Base-by-base conservation (phyloP, 2,797 vertebrate species). In the Enoplosus armatus region DNA sequence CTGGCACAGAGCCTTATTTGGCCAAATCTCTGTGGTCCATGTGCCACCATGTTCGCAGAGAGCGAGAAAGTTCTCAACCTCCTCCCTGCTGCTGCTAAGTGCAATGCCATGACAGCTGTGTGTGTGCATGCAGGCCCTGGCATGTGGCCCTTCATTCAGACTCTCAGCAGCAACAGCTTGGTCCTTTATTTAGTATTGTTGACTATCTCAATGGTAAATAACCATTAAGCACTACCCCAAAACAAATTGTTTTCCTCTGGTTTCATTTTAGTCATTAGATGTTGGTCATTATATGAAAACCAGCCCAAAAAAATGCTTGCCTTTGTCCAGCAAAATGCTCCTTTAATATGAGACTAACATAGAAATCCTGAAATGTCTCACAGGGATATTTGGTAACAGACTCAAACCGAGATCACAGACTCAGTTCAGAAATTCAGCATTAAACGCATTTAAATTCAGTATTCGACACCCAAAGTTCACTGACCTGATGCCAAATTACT, bases 91-190 rank as follows among this genome's bases (percentile, higher is more conserved):
- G 29, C 37, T 18, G 50, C 24, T 22, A 14, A 22, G 37, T 48
- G 31, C 20, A 20, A 51, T 15, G 18, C 54, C 67, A 50, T 10
- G 24, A 68, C 75, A 82, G 72, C 66, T 79, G 76, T 53, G 61
- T 70, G 73, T 1, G 3, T 72, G 18, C 68, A 27, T 73, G 29
- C 50, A 41, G 39, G 31, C 14, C 43, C 61, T 70, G 60, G 29
- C 48, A 58, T 61, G 70, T 63, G 50, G 27, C 11, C 20, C 35
- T 58, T 65, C 11, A 22, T 72, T 73, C 43, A 14, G 1, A 31
- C 4, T 20, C 22, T 26, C 22, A 53, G 55, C 31, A 67, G 31
- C 8, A 77, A 80, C 63, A 70, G 39, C 18, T 64, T 24, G 35
- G 14, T 22, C 45, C 68, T 63, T 71, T 70, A 51, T 61, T 60